Evolutionary conservation across 2,888 invertebrate genomes (phyloP).

Genomic region (Ichneumoninae sp.): DNA sequence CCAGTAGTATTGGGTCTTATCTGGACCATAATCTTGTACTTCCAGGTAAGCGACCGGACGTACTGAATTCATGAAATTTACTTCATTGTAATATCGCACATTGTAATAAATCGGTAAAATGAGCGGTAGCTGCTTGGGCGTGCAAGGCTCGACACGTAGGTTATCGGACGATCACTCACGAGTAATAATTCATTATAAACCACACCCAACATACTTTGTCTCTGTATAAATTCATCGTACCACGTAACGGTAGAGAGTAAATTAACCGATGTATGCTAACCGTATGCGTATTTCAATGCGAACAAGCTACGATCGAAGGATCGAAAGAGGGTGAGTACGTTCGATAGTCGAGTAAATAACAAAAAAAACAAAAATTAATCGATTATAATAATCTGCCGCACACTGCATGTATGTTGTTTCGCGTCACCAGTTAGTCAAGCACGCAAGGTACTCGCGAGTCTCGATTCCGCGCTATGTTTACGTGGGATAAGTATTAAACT

Average conservation of each 20-base stretch:
- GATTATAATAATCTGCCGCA: constrained; percentile 25
- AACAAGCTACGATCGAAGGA: constrained; percentile 85
- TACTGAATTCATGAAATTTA: constrained; percentile 27
- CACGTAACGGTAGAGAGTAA: constrained; percentile 47
- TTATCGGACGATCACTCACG: constrained; percentile 54
- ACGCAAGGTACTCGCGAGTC: constrained; percentile 34
- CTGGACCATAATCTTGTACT: constrained; percentile 99
- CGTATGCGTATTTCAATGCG: constrained; percentile 79
- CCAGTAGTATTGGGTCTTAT: constrained; percentile 98
- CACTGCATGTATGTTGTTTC: constrained; percentile 53
- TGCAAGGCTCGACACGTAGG: constrained; percentile 70
- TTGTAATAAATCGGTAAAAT: constrained; percentile 47
- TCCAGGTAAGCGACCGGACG: constrained; percentile 91
- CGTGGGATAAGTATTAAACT: constrained; percentile 10
- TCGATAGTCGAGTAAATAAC: constrained; percentile 25
- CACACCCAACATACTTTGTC: constrained; percentile 18
- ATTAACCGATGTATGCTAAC: constrained; percentile 77
- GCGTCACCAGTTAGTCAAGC: constrained; percentile 36
- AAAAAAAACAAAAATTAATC: constrained; percentile 37
- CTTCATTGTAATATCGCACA: constrained; percentile 38
- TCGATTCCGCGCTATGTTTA: background rate
- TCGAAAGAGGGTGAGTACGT: constrained; percentile 82
- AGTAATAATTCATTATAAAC: constrained; percentile 33
- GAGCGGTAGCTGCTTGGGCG: constrained; percentile 62
- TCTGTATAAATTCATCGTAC: constrained; percentile 15